Percentiles rank a stretch among this genome's conserved stretches.
Evolutionary conservation across 2,797 vertebrate genomes (phyloP).

Genomic region (Scyliorhinus canicula): DNA sequence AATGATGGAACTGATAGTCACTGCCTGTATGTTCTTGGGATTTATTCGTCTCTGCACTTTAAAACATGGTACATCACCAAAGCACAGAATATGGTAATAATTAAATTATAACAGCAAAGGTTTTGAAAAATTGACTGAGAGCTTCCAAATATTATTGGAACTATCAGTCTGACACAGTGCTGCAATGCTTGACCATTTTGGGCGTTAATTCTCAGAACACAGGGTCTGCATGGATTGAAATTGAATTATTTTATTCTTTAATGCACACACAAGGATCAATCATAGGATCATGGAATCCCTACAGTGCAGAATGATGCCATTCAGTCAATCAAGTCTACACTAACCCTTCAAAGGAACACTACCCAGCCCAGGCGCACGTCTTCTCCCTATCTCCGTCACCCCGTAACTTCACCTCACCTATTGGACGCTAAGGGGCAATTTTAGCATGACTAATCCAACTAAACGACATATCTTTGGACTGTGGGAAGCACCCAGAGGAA

Average conservation of each 20-base stretch:
- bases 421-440: no score
- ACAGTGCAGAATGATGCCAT: no score
- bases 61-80: neutral
- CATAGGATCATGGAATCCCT: no score
- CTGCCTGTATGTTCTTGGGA: neutral
- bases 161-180: no score
- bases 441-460: no score
- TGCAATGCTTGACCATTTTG: neutral
- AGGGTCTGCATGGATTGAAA: neutral
- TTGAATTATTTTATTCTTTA: neutral
- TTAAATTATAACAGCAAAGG: neutral
- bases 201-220: neutral
- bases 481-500: no score
- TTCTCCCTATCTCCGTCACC: no score
- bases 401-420: no score
- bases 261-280: neutral
- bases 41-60: neutral
- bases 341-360: no score
- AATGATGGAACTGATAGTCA: neutral
- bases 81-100: neutral
- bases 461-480: no score
- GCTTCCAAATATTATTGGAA: neutral
- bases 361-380: no score
- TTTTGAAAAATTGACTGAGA: neutral
- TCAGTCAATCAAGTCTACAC: no score